Conservation (phyloP, 2,113 vertebrate genomes). For the Lasiurus borealis region DNA sequence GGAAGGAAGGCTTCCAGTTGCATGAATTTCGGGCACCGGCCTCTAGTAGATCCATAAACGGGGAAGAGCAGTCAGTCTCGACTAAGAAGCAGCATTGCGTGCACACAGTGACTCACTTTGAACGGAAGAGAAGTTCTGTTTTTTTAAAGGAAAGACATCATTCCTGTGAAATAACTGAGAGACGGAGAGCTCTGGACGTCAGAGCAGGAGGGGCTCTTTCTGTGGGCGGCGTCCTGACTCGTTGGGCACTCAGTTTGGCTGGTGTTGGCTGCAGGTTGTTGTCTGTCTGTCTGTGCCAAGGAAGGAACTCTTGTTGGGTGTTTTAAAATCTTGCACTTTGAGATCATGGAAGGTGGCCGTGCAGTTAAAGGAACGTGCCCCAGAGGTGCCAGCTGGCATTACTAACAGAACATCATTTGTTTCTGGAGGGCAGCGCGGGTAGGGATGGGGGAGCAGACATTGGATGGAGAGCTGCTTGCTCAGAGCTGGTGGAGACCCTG, state of each 20-base stretch:
- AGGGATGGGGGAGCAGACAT: background rate
- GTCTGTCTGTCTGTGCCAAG: background rate
- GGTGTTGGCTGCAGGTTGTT: background rate
- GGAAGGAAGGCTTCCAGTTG: too few relatives aligned
- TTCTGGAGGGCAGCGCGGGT: background rate
- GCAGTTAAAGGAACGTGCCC: background rate
- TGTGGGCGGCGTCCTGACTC: background rate
- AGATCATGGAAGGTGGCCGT: background rate
- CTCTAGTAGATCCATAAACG: background rate
- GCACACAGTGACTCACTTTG: background rate
- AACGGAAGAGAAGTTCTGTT: background rate
- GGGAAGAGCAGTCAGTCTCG: background rate
- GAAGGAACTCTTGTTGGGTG: background rate
- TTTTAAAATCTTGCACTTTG: background rate
- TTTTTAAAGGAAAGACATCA: background rate
- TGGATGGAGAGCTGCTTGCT: background rate
- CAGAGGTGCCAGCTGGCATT: background rate
- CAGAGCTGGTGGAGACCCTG: background rate
- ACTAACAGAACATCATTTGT: background rate
- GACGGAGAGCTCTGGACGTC: background rate
- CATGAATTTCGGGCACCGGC: too few relatives aligned
- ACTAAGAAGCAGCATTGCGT: background rate
- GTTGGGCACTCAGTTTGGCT: background rate
- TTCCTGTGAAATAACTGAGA: background rate
- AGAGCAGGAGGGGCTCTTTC: background rate